Evolutionary conservation across 2,113 vertebrate species (phyloP).

Genomic region (Ibidorhyncha struthersii): DNA sequence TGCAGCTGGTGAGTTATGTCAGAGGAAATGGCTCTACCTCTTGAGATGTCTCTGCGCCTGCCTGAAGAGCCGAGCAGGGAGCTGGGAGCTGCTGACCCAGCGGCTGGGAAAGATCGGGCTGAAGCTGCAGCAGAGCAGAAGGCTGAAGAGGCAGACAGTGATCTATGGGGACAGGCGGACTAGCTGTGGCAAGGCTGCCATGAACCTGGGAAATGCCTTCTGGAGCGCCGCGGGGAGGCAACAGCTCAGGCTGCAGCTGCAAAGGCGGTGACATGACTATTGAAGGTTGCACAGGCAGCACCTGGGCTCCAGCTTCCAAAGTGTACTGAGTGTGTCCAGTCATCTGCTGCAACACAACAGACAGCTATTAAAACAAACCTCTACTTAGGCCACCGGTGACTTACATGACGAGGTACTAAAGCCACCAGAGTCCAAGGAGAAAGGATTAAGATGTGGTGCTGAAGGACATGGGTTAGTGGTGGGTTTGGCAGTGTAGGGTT

Average conservation of each 20-base stretch:
- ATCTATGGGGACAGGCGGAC: conserved; percentile 41
- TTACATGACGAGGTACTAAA: not conserved
- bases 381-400: not conserved
- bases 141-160: conserved; percentile 67
- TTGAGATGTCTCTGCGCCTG: conserved; percentile 60
- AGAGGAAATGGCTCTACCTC: conserved; percentile 67
- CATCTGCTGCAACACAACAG: conserved; percentile 66
- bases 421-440: rapidly evolving
- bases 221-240: conserved; percentile 37
- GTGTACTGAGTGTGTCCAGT: conserved; percentile 69
- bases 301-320: conserved; percentile 69
- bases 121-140: conserved; percentile 51
- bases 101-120: conserved; percentile 58
- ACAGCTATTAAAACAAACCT: conserved; percentile 46
- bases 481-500: no score
- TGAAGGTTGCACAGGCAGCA: conserved; percentile 66
- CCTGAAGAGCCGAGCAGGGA: conserved; percentile 39
- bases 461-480: no score
- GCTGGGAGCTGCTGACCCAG: conserved; percentile 69
- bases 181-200: conserved; percentile 71
- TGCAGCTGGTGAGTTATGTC: not conserved
- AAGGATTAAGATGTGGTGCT: not conserved
- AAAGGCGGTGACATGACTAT: conserved; percentile 75
- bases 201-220: conserved; percentile 74
- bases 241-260: conserved; percentile 63